A percentile compares a stretch with the other conserved stretches of the same genome.
Conservation (phyloP, 2,113 vertebrate species). For the Semnopithecus entellus region DNA sequence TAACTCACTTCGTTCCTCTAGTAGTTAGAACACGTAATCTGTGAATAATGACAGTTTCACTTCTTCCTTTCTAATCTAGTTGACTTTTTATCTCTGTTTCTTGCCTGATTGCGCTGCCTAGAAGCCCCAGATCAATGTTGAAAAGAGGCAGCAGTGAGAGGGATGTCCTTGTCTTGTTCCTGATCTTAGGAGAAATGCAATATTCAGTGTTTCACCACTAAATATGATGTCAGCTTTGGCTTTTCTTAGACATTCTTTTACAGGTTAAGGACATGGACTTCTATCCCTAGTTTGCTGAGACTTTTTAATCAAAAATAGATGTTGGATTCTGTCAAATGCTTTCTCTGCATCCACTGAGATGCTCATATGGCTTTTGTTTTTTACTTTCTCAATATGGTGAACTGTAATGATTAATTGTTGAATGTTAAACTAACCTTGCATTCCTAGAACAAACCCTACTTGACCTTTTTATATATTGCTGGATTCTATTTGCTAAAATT, state of each 20-base stretch:
- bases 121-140: not conserved
- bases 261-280: not conserved
- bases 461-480: not conserved
- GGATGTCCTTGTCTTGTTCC: not conserved
- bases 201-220: not conserved
- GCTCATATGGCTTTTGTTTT: not conserved
- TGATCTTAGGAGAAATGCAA: not conserved
- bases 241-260: not conserved
- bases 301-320: not conserved
- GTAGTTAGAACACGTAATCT: not conserved
- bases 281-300: not conserved
- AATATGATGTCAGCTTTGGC: not conserved
- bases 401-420: not conserved
- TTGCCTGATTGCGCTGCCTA: not conserved
- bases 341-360: not conserved
- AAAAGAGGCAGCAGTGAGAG: not conserved
- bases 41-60: not conserved
- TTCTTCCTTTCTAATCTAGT: not conserved
- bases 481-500: not conserved
- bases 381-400: not conserved
- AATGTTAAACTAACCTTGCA: not conserved
- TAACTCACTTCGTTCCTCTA: not conserved
- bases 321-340: not conserved
- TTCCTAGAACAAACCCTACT: not conserved
- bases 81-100: not conserved